Evolutionary conservation across 2,888 invertebrate species (phyloP), one percentile per base, ranked within the genome.

Genomic region (Scaeva pyrastri): DNA sequence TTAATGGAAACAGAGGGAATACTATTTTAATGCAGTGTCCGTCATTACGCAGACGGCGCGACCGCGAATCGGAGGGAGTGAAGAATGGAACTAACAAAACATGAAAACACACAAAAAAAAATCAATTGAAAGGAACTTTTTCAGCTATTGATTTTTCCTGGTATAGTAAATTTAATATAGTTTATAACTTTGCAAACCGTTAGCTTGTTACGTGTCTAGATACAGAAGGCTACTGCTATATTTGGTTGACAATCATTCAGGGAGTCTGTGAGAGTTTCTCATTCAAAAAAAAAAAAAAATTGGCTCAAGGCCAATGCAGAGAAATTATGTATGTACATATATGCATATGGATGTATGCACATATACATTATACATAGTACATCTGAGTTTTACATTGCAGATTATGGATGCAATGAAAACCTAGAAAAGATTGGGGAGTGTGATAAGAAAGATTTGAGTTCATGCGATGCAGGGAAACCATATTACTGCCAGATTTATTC

Each of bases 231-330:
- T 36, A 68, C 68, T 68, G 50, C 4, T 73, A 26, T 70, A 64
- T 23, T 62, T 66, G 6, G 72, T 45, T 71, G 76, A 43, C 77
- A 77, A 60, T 52, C 60, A 31, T 21, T 52, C 41, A 56, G 48
- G 50, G 50, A 75, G n/a, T 70, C 62, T 74, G 60, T 66, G 19
- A 55, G 55, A 52, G 39, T 52, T 52, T 74, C 43, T 68, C 48
- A 19, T 50, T 23, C 31, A n/a, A 12, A 26, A 26, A 26, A 26
- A 31, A 5, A 0, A 31, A 31, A 64, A 19, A 70, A 68, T 85
- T 81, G 85, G 85, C 80, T 58, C 80, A 73, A 81, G 76, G 80
- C 85, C 85, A 85, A 85, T 85, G 81, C 85, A 70, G 80, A 68
- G 39, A 72, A 75, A 71, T 43, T 58, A 8, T 16, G 12, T 2